Evolutionary conservation across 2,113 vertebrate species (phyloP), one percentile per base, ranked within the genome.

Genomic region (Caranx melampygus): DNA sequence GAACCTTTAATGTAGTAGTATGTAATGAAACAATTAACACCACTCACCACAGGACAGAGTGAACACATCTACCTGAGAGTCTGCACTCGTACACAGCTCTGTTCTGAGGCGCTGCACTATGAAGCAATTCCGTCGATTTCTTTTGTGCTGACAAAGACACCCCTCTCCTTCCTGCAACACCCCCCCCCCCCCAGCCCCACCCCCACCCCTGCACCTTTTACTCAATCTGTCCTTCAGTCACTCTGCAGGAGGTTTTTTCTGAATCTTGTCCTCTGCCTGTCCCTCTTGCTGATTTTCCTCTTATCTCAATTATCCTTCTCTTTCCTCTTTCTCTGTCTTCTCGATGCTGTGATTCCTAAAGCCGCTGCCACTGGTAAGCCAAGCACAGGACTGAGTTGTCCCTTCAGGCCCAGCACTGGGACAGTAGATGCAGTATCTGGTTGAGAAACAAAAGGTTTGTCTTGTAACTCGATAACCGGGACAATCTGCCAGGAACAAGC

Each of bases 91-190:
- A 21, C 54, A 59, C 21, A 55, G 26, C 26, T 33, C 31, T 61
- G 45, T 65, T 52, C 42, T 63, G 26, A 40, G 18, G 85, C 74
- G 66, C 78, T 86, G 78, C 71, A 52, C 74, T 45, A 64, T 70
- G 60, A 72, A 71, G 68, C 57, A 72, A 34, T 75, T 84, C 61
- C 87, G 86, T 92, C 78, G 75, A 62, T 84, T 84, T 71, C 16
- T 65, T 82, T 90, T 69, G 33, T 90, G 93, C 90, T 87, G 90
- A 90, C 80, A 73, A 1, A 78, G 80, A 87, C 79, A 31, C 8
- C 20, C 70, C 63, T 72, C 68, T 82, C 26, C 57, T 72, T 75
- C 71, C 79, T 69, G 68, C 34, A 40, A 49, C 47, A 15, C 2
- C 42, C 79, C 26, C 66, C 74, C 69, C 47, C 75, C 70, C 18